Conservation (phyloP, 2,113 vertebrate species). For the Coturnix japonica region DNA sequence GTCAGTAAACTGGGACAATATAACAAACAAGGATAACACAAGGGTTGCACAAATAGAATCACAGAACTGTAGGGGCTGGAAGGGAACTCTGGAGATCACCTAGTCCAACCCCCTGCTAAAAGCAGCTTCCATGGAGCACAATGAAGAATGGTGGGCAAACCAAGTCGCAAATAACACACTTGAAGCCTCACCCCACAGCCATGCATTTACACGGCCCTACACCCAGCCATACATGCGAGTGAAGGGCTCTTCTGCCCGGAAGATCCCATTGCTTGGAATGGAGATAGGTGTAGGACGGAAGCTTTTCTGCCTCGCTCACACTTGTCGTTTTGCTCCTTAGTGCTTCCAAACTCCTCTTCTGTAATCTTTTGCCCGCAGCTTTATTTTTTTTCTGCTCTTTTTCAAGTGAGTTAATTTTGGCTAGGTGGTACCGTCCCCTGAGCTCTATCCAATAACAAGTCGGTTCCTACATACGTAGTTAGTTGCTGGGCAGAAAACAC, state of each 20-base stretch:
- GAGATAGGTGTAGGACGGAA: accelerated
- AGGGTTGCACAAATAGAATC: not conserved
- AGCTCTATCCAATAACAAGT: slow-evolving; percentile 57
- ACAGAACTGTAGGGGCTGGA: not conserved
- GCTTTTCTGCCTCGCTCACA: accelerated
- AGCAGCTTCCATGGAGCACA: too few species aligned
- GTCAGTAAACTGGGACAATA: slow-evolving; percentile 37
- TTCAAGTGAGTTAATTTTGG: not conserved
- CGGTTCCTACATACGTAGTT: accelerated
- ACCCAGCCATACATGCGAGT: accelerated
- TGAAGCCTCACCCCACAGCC: too few species aligned
- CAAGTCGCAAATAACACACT: too few species aligned
- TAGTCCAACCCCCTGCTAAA: not conserved
- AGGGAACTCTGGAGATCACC: not conserved
- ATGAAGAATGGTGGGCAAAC: too few species aligned
- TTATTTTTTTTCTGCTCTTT: not conserved
- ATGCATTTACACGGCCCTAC: too few species aligned
- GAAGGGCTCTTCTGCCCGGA: accelerated
- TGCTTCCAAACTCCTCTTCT: not conserved
- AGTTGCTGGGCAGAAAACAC: not conserved
- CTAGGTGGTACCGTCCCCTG: not conserved
- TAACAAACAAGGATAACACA: slow-evolving; percentile 34
- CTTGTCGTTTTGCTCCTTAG: not conserved
- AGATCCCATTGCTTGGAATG: too few species aligned
- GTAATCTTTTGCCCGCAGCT: accelerated